Evolutionary conservation across 1,140 invertebrate species (phyloP).

Genomic region (Panagrolaimus sp.): DNA sequence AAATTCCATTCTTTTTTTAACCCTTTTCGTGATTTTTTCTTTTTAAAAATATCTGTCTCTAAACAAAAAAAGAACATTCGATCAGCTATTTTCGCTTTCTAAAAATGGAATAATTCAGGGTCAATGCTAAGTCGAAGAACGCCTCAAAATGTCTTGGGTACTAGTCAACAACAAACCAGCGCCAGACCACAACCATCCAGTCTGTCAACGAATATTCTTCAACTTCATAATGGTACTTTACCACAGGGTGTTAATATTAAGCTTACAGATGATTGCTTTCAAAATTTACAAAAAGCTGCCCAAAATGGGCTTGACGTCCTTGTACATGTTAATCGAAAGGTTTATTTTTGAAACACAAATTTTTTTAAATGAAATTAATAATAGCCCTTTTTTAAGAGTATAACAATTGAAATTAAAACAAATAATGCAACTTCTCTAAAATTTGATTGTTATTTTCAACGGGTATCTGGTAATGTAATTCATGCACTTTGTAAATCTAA

Average conservation of each 20-base stretch:
- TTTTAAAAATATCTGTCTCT: neutral
- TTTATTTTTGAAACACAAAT: neutral
- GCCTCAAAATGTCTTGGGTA: conserved; percentile 18
- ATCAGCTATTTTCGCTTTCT: too few relatives aligned
- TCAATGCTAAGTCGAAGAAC: conserved; percentile 14
- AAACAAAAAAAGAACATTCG: neutral
- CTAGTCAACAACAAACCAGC: conserved; percentile 16
- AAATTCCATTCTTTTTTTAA: neutral
- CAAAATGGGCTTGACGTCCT: neutral
- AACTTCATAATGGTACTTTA: neutral
- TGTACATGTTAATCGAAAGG: conserved; percentile 9
- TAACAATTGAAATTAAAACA: conserved; percentile 15
- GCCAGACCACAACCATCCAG: neutral
- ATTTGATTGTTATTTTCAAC: neutral
- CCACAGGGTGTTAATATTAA: neutral
- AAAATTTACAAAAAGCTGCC: conserved; percentile 8
- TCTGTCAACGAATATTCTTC: conserved; percentile 1
- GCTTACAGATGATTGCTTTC: conserved; percentile 8
- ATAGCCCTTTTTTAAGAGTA: neutral
- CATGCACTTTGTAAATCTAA: neutral
- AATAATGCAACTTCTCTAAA: neutral
- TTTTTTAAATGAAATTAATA: neutral
- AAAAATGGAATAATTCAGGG: neutral
- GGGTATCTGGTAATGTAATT: neutral
- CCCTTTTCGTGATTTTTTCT: conserved; percentile 5